phyloP scores from a whole-genome alignment of 1,140 invertebrate species.

The Bilobella aurantiaca region DNA sequence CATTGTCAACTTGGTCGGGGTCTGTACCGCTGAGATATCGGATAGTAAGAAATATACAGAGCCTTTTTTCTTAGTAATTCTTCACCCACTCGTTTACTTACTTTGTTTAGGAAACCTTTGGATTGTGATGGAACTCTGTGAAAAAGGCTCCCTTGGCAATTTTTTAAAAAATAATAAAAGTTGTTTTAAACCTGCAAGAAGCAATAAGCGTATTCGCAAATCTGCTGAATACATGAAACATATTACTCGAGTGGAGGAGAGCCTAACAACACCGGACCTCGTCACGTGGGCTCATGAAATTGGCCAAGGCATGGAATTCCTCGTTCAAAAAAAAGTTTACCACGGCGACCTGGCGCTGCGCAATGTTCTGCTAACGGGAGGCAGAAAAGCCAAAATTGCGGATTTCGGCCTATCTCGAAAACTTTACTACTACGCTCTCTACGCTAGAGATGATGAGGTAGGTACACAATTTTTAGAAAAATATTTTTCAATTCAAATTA shows the following conservation, averaged over 20 bases:
- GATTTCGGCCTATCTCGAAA: conserved; percentile 12
- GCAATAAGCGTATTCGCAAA: not conserved
- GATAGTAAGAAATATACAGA: no score
- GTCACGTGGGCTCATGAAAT: not conserved
- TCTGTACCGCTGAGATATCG: conserved; percentile 48
- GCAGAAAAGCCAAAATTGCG: not conserved
- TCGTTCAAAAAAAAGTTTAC: conserved; percentile 1
- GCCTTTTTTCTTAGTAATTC: not conserved
- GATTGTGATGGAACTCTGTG: not conserved
- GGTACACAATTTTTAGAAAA: not conserved
- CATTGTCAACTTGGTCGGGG: conserved; percentile 64
- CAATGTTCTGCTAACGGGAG: conserved; percentile 9
- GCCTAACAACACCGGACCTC: not conserved
- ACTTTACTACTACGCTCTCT: conserved; percentile 5
- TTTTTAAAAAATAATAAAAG: not conserved
- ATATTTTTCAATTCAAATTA: conserved; percentile 18
- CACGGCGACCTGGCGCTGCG: conserved; percentile 10
- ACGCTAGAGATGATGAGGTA: conserved; percentile 2
- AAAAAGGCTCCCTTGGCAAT: not conserved
- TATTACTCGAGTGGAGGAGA: no score
- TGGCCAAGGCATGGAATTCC: conserved; percentile 3
- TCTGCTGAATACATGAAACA: no score
- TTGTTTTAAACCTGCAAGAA: not conserved
- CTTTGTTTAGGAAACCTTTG: not conserved
- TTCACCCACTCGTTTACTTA: not conserved